Evolutionary conservation across 2,797 vertebrate genomes (phyloP), one percentile per base, ranked within the genome.

Genomic region (Phylloscopus collybita): DNA sequence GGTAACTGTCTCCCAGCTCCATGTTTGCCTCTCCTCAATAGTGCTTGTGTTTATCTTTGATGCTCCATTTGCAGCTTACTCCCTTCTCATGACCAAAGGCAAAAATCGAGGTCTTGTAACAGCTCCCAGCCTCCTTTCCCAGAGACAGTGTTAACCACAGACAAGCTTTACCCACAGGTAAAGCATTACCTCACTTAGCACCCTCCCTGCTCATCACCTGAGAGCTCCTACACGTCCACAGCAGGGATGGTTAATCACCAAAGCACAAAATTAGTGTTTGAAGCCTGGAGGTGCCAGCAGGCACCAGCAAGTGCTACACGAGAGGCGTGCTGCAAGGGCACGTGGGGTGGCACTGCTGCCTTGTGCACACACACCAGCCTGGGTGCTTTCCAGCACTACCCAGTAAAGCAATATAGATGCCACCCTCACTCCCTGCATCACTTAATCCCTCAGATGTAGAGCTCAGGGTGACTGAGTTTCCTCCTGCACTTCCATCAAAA

Each of bases 1-100:
- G 93, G 95, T 84, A 97, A 97, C 97, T 74, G 95, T 88, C 88
- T 92, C 66, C 84, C 80, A 90, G 93, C 47, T 90, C 86, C 95
- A 40, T 81, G 50, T 84, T 86, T 96, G 92, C 80, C 62, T 94
- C 85, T 81, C 56, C 76, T 90, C 86, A 76, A 61, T 40, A 61
- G 71, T 40, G 71, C 64, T 80, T 94, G 59, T 91, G 83, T 95
- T 95, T 90, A 53, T 74, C 79, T 82, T 87, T 0, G 1, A 20
- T 60, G 64, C 9, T 94, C 45, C 67, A 57, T 85, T 82, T 1
- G 1, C 65, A 54, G 36, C 16, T 95, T 74, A 32, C 25, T 86
- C 59, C 29, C 84, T 83, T 86, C 79, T 88, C 65, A 40, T 13
- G 5, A 75, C 1, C 3, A 69, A 84, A 85, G 59, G 76, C 32